Base-by-base conservation (phyloP, 2,797 vertebrate genomes). In the Acipenser oxyrinchus region DNA sequence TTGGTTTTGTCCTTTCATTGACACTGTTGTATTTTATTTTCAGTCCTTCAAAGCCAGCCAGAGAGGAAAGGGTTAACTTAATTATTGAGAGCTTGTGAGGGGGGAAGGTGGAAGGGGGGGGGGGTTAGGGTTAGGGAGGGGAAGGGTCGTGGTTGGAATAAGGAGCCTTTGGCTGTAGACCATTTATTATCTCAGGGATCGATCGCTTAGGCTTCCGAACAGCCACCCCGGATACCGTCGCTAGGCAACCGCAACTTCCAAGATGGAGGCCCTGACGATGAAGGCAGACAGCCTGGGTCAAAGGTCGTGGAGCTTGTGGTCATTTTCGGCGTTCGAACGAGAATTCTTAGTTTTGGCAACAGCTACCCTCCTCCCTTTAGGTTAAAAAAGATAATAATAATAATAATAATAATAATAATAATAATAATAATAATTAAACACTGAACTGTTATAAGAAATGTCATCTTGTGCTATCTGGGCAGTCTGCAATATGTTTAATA, bases 221-320 rank as follows among this genome's bases (percentile, higher is more conserved):
- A 78, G 82, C 85, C 82, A 87, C 86, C 84, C 84, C 84, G 88
- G 83, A 86, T 83, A 83, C 67, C 70, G 91, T 92, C 92, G 91
- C 91, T 92, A 92, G 88, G 91, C 88, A 86, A 92, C 90, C 79
- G 81, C 84, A 84, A 81, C 85, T 85, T 90, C 88, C 88, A 88
- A 86, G 84, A 90, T 90, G 88, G 87, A 90, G 88, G 85, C 84
- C 65, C 73, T 79, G 81, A 80, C 88, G 84, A 86, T 86, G 85
- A 84, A 86, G 87, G 84, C 83, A 85, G 86, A 87, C 86, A 88
- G 85, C 83, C 81, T 50, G 70, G 51, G 60, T 18, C 13, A 82
- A 79, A 84, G 86, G 85, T 85, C 87, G 82, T 78, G 69, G 76
- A 84, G 86, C 79, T 83, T 86, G 81, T 82, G 88, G 85, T 88